Evolutionary conservation across 2,888 invertebrate genomes (phyloP).

Genomic region (Cataglyphis rosenhaueri): DNA sequence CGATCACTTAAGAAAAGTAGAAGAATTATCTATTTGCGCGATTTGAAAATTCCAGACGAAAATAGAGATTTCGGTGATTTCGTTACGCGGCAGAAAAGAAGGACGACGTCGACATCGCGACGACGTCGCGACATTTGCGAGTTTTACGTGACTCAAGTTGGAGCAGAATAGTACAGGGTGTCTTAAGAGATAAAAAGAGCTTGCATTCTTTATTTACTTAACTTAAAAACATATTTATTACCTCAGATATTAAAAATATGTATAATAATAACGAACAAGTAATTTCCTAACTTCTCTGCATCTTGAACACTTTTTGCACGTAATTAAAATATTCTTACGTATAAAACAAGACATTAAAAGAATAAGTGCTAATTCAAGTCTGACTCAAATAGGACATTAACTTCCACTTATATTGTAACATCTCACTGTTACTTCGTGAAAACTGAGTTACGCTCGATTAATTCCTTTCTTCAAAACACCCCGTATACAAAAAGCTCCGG

Average conservation of each 20-base stretch:
- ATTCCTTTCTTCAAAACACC: conserved; percentile 7
- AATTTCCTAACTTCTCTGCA: not conserved
- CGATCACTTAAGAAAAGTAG: not conserved
- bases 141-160: conserved; percentile 52
- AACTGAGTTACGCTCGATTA: not conserved
- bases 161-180: conserved; percentile 35
- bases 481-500: conserved; percentile 11
- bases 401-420: not conserved
- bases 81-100: conserved; percentile 36
- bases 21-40: conserved; percentile 25
- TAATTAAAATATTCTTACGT: not conserved
- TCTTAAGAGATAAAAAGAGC: not conserved
- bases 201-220: not conserved
- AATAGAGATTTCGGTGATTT: conserved; percentile 42
- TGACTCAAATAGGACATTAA: not conserved
- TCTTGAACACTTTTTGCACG: not conserved
- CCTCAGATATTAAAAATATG: not conserved
- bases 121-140: conserved; percentile 27
- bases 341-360: not conserved
- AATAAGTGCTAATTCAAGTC: not conserved
- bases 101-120: conserved; percentile 41
- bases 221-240: not conserved
- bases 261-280: not conserved
- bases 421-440: not conserved
- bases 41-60: conserved; percentile 22